phyloP scores from a whole-genome alignment of 2,113 vertebrate species.

The Mesoclemmys tuberculata region DNA sequence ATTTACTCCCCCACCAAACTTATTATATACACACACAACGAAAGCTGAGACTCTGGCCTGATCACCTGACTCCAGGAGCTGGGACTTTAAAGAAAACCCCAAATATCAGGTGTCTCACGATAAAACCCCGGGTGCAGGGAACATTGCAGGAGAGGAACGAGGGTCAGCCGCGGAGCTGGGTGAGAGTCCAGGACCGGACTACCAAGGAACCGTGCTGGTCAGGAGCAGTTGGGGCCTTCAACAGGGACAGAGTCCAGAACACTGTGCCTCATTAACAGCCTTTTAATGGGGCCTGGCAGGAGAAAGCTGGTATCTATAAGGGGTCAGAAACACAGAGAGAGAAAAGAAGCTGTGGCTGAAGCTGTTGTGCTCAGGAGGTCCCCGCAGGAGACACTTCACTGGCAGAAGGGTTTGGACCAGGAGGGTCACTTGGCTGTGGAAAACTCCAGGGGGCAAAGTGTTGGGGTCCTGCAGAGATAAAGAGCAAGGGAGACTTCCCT shows the following conservation, averaged over 20 bases:
- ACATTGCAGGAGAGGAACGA: not conserved
- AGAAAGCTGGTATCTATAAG: not conserved
- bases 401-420: not conserved
- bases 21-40: not conserved
- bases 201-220: not conserved
- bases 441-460: not conserved
- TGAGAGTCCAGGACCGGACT: not conserved
- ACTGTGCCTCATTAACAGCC: no score
- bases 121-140: not conserved
- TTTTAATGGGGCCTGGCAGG: no score
- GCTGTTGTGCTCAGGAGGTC: not conserved
- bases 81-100: not conserved
- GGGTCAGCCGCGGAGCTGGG: not conserved
- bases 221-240: accelerated
- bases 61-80: not conserved
- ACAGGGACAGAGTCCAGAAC: no score
- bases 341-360: not conserved
- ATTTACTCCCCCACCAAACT: no score
- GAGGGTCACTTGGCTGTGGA: not conserved
- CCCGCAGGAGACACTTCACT: not conserved
- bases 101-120: not conserved
- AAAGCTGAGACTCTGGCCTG: not conserved
- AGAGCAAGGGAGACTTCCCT: not conserved
- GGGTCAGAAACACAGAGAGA: not conserved
- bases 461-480: not conserved